Conservation (phyloP, 2,888 invertebrate genomes). For the Oscheius sp. region DNA sequence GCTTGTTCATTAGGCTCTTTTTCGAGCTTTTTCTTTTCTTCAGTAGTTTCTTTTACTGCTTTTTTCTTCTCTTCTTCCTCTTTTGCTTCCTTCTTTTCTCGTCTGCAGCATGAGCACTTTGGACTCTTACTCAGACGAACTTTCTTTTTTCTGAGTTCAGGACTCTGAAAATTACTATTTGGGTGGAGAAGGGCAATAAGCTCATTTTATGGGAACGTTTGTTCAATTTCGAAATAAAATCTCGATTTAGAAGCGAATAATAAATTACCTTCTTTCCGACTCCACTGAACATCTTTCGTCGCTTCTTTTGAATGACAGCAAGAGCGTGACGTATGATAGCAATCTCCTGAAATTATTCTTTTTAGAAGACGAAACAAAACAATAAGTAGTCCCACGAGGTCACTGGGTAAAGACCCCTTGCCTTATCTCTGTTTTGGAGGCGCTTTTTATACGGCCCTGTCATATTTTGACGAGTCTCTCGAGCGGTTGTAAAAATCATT, state of each 20-base stretch:
- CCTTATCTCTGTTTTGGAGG: slow-evolving; percentile 1
- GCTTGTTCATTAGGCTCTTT: background rate
- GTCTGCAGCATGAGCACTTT: slow-evolving; percentile 13
- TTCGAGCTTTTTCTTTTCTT: background rate
- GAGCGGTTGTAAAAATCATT: background rate
- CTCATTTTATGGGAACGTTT: background rate
- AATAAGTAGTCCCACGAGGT: too few relatives aligned
- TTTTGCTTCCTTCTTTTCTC: background rate
- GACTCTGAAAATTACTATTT: slow-evolving; percentile 19
- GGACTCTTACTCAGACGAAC: background rate
- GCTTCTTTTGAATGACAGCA: slow-evolving; percentile 15
- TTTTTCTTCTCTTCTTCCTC: background rate
- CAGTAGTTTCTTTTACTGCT: background rate
- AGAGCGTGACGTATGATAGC: slow-evolving; percentile 13
- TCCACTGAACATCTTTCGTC: slow-evolving; percentile 13
- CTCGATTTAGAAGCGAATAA: background rate
- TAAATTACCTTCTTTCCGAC: slow-evolving; percentile 10
- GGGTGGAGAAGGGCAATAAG: background rate
- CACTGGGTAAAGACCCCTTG: background rate
- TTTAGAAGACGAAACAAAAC: too few relatives aligned
- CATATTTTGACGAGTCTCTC: background rate
- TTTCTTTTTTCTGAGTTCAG: slow-evolving; percentile 10
- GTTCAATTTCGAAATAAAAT: background rate
- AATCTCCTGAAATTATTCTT: slow-evolving; percentile 21
- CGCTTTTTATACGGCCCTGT: background rate